Conservation (phyloP, 2,113 vertebrate species). For the Ammospiza nelsoni region DNA sequence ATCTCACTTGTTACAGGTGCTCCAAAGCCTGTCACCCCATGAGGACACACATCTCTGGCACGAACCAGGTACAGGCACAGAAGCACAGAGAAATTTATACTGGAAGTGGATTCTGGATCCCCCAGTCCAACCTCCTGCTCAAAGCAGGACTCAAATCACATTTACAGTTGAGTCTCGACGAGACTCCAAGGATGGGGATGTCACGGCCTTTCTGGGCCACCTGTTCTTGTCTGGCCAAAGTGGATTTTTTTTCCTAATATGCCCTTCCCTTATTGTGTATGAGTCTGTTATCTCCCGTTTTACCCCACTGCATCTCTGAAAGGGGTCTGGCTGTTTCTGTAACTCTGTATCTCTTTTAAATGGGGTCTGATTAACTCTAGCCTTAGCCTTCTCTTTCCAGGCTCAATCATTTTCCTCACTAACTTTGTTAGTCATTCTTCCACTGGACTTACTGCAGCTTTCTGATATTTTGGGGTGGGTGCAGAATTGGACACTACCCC, state of each 20-base stretch:
- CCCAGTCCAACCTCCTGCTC: background rate
- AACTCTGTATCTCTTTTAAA: background rate
- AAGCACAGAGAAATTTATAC: background rate
- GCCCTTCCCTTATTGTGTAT: background rate
- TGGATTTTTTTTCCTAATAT: background rate
- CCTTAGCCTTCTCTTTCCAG: background rate
- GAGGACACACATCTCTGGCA: background rate
- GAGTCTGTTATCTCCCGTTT: background rate
- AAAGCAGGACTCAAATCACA: accelerated
- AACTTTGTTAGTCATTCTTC: background rate
- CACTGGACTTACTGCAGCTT: background rate
- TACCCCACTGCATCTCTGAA: background rate
- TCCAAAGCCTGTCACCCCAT: background rate
- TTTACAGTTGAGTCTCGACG: background rate
- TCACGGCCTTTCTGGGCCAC: background rate
- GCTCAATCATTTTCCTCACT: background rate
- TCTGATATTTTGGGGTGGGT: background rate
- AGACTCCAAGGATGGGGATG: background rate
- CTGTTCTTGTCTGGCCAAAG: background rate
- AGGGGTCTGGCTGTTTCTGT: background rate
- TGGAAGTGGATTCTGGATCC: background rate
- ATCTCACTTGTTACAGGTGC: background rate
- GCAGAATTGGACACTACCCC: background rate
- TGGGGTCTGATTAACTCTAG: background rate
- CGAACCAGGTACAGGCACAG: accelerated